These are phyloP conservation scores for Dolichallabes microphthalmus DNA, from an alignment of 2,113 vertebrate species.

Conservation along the genomic window DNA sequence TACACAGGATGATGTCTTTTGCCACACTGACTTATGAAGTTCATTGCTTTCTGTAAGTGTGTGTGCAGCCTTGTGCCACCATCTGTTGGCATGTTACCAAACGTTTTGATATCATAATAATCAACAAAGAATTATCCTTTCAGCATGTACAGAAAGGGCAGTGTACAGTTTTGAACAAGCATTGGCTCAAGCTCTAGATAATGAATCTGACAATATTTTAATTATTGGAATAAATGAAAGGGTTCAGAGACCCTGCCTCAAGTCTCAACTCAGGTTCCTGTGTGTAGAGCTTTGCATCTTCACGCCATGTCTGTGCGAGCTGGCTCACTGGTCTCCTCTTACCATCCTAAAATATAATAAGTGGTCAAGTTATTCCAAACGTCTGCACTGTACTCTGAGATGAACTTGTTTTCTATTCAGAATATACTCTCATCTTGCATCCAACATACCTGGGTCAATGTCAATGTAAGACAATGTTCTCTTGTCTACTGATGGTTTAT, in stretches of 20 bases:
- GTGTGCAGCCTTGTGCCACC: too few species aligned
- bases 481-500: background rate
- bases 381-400: background rate
- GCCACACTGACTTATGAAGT: too few species aligned
- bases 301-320: background rate
- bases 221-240: background rate
- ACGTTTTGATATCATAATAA: too few species aligned
- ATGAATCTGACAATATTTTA: background rate
- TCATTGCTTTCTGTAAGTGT: too few species aligned
- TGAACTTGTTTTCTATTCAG: background rate
- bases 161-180: background rate
- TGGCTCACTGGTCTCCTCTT: background rate
- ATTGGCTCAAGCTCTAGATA: background rate
- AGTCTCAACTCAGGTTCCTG: background rate
- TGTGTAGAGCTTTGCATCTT: background rate
- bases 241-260: background rate
- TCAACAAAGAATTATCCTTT: background rate
- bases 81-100: too few species aligned
- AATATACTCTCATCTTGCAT: background rate
- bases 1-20: too few species aligned
- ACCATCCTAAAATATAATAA: background rate
- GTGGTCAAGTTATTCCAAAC: background rate
- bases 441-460: background rate
- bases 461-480: background rate
- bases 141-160: background rate